These are phyloP conservation scores for Tympanuchus pallidicinctus DNA, from an alignment of 2,113 vertebrate genomes.

Conservation along the genomic window DNA sequence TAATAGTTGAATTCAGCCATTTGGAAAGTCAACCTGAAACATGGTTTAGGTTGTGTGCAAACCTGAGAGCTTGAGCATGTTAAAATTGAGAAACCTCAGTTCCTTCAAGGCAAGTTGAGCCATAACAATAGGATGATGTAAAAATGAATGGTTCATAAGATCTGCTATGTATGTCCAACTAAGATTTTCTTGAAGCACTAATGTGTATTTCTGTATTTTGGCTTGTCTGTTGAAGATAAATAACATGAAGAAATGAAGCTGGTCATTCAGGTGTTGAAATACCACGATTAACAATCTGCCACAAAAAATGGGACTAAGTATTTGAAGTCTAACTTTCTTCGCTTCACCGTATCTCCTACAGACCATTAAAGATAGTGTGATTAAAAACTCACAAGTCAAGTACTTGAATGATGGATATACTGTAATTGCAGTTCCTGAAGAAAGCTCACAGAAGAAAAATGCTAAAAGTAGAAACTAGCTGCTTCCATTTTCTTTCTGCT, in stretches of 20 bases:
- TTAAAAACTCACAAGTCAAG: background rate
- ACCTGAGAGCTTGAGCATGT: background rate
- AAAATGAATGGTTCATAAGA: background rate
- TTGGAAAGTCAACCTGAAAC: background rate
- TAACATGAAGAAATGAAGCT: background rate
- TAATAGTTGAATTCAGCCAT: background rate
- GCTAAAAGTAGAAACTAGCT: background rate
- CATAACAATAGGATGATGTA: background rate
- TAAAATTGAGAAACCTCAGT: background rate
- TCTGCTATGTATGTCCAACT: background rate
- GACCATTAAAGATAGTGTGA: background rate
- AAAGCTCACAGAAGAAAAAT: background rate
- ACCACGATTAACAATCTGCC: background rate
- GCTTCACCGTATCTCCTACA: background rate
- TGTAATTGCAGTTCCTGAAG: background rate
- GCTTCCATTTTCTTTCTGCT: background rate
- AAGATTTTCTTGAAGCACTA: background rate
- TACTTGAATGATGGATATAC: background rate
- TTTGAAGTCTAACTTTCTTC: background rate
- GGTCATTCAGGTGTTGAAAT: background rate
- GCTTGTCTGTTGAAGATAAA: constrained; percentile 5
- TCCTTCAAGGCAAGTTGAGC: background rate
- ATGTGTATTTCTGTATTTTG: background rate
- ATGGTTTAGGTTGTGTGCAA: background rate
- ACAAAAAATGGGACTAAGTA: background rate